A percentile compares a stretch with the other conserved stretches of the same genome.
Evolutionary conservation across 2,797 vertebrate genomes (phyloP).

Genomic region (Odontamblyopus rebecca): DNA sequence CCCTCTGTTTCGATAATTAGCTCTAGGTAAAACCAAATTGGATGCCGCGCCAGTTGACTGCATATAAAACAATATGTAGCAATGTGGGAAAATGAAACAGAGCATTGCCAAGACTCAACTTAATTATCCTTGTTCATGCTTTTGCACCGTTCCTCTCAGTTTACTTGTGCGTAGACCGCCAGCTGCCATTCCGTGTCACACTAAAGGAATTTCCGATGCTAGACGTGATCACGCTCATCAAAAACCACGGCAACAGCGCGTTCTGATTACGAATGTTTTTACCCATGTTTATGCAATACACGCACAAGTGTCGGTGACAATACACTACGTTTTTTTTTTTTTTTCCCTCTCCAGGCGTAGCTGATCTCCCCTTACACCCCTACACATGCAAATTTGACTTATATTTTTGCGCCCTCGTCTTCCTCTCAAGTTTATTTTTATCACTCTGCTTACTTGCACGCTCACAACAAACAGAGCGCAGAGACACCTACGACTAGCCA

Average conservation of each 20-base stretch:
- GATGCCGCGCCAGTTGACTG: slow-evolving; percentile 1
- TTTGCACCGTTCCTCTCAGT: slow-evolving; percentile 6
- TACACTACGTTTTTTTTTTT: slow-evolving; percentile 18
- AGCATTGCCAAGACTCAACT: slow-evolving; percentile 1
- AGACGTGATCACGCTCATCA: slow-evolving; percentile 11
- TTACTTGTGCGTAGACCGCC: slow-evolving; percentile 13
- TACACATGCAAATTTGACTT: slow-evolving; percentile 30
- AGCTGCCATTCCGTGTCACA: slow-evolving; percentile 1
- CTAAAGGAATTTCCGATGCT: not conserved
- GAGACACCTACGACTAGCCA: slow-evolving; percentile 19
- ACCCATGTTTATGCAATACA: slow-evolving; percentile 18
- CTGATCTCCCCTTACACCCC: slow-evolving; percentile 24
- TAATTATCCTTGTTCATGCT: slow-evolving; percentile 21
- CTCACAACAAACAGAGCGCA: slow-evolving; percentile 1
- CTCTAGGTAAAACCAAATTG: slow-evolving; percentile 13
- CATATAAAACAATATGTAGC: not conserved
- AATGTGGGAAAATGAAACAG: not conserved
- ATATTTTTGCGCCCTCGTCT: not conserved
- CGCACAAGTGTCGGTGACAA: slow-evolving; percentile 15
- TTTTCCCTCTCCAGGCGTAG: slow-evolving; percentile 10
- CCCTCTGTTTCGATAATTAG: slow-evolving; percentile 8
- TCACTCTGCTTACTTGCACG: slow-evolving; percentile 8
- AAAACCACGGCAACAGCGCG: slow-evolving; percentile 15
- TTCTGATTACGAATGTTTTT: slow-evolving; percentile 8
- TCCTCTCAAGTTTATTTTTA: slow-evolving; percentile 19